Evolutionary conservation across 2,797 vertebrate species (phyloP).

Genomic region (Dendrocincla tyrannina): DNA sequence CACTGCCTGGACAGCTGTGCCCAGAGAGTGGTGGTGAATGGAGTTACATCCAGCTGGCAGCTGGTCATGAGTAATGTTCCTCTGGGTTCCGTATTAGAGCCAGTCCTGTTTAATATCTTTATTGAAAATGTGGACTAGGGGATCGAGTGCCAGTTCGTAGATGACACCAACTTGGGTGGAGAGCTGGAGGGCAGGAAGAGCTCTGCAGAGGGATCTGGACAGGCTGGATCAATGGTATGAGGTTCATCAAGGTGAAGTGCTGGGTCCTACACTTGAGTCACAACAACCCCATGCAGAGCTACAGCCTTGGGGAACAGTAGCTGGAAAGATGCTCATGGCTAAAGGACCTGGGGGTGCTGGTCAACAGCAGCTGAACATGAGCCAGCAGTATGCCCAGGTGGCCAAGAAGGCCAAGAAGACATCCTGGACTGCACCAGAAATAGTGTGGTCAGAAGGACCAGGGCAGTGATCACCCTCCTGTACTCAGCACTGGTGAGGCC

Average conservation of each 20-base stretch:
- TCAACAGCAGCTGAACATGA: not conserved
- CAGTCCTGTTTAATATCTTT: not conserved
- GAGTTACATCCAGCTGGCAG: not conserved
- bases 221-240: not conserved
- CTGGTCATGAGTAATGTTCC: not conserved
- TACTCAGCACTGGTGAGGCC: no score
- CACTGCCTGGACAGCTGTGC: not conserved
- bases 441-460: not conserved
- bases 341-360: not conserved
- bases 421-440: not conserved
- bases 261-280: not conserved
- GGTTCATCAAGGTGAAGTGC: not conserved
- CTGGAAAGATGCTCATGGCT: not conserved
- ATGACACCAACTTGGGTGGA: not conserved
- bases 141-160: not conserved
- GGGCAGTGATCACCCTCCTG: not conserved
- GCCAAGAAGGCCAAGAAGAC: not conserved
- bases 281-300: not conserved
- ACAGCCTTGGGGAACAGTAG: no score
- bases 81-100: not conserved
- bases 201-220: not conserved
- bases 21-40: not conserved
- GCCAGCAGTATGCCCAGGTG: not conserved
- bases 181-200: not conserved
- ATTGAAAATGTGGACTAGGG: not conserved